Evolutionary conservation across 1,140 invertebrate species (phyloP).

Genomic region (Bombyx mori): ASM3026992v2 NC_085122.1:14249501-14250000

Average conservation of each 20-base stretch:
- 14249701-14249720: not conserved
- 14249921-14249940: not conserved
- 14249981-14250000: no score
- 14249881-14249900: conserved; percentile 4
- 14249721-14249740: conserved; percentile 1
- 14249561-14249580: conserved; percentile 1
- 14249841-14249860: conserved; percentile 2
- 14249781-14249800: conserved; percentile 8
- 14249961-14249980: no score
- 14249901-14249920: conserved; percentile 1
- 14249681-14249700: conserved; percentile 1
- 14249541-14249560: not conserved
- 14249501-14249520: conserved; percentile 1
- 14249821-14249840: conserved; percentile 1
- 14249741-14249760: no score
- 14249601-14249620: not conserved
- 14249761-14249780: conserved; percentile 4
- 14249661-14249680: conserved; percentile 1
- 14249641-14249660: conserved; percentile 4
- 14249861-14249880: not conserved
- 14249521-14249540: not conserved
- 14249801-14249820: conserved; percentile 12
- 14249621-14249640: conserved; percentile 1
- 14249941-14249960: no score
- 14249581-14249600: not conserved